Evolutionary conservation across 2,797 vertebrate genomes (phyloP), one percentile per base, ranked within the genome.

Genomic region (Vireo griseus): DNA sequence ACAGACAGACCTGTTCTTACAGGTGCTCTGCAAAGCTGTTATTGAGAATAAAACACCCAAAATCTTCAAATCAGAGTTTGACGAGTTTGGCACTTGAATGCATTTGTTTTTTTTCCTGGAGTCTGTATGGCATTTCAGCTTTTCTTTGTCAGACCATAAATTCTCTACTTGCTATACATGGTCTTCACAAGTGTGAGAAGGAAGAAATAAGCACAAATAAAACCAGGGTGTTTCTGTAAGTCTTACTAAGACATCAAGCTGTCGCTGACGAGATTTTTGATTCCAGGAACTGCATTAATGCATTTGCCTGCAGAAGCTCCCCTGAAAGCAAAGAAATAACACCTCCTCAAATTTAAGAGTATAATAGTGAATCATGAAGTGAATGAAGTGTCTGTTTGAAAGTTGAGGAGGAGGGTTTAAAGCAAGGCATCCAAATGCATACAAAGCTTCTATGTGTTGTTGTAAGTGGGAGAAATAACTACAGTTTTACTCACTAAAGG

Each of bases 1-100:
- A 88, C 68, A 90, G 89, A 26, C 35, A 77, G 58, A 55, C 51
- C n/a, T 78, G 35, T 95, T 96, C 75, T 91, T 68, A 45, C 85
- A 84, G 96, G 97, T 96, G 96, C 96, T 98, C 97, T 97, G 96
- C 97, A 97, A 98, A 98, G 97, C 97, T 77, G 50, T 65, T 85
- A 44, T 0, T 2, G 62, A 79, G 52, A 71, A 63, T 67, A 83
- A 89, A 93, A 86, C 45, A 76, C 26, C 15, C 63, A 37, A 57
- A 88, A 55, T 69, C 67, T 88, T 94, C 33, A 91, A 54, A 91
- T 73, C 57, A 86, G n/a, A 51, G 21, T 83, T 78, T 75, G 54
- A 88, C 69, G 45, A 58, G n/a, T 75, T 78, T 90, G 79, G 10
- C 40, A 58, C 35, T 82, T 48, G 51, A 33, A 59, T 5, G 2